Evolutionary conservation across 2,113 vertebrate species (phyloP).

Genomic region (Cariama cristata): DNA sequence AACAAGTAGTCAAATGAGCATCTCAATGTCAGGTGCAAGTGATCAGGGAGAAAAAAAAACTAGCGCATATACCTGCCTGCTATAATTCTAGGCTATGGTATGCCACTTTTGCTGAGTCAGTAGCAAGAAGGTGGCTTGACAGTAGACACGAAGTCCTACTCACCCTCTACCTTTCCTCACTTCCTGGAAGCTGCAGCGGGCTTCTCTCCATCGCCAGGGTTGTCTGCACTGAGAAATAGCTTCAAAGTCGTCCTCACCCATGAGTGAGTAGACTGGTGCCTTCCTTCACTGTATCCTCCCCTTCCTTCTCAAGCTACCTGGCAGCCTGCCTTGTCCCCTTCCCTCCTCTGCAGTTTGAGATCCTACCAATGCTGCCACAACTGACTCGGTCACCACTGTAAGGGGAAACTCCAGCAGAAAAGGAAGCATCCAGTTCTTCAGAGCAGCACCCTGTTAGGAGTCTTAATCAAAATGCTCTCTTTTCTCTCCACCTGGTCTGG

Average conservation of each 20-base stretch:
- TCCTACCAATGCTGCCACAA: not conserved
- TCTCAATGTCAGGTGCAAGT: not conserved
- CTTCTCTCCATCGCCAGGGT: not conserved
- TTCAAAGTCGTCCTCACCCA: not conserved
- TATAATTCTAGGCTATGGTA: not conserved
- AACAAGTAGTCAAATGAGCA: not conserved
- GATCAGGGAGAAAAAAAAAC: not conserved
- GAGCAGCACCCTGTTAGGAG: not conserved
- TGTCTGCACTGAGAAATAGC: not conserved
- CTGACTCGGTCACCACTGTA: not conserved
- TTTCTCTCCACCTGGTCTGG: not conserved
- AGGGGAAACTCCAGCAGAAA: not conserved
- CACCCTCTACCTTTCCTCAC: not conserved
- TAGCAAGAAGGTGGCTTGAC: not conserved
- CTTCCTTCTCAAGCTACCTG: not conserved
- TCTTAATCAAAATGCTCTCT: not conserved
- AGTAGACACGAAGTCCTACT: not conserved
- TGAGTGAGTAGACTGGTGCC: not conserved
- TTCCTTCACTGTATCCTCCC: not conserved
- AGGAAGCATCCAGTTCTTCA: not conserved
- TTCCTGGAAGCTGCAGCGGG: not conserved
- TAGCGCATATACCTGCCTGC: not conserved
- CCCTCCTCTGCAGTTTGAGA: not conserved
- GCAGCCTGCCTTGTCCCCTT: not conserved
- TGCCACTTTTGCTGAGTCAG: not conserved